phyloP scores from a whole-genome alignment of 2,113 vertebrate species.

The Callithrix jacchus region DNA sequence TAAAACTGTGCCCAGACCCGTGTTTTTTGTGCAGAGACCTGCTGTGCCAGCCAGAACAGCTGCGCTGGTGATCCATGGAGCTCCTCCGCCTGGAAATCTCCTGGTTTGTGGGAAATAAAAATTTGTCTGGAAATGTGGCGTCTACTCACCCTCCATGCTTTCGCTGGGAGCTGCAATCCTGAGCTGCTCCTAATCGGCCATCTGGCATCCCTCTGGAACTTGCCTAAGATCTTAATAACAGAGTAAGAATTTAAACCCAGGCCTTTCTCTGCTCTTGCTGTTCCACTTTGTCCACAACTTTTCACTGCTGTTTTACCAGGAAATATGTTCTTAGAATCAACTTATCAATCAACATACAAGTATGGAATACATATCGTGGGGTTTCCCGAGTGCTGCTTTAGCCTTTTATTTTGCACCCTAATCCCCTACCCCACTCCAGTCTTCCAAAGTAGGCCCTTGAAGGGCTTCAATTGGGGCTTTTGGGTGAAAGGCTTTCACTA shows the following conservation, averaged over 20 bases:
- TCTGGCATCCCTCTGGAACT: neutral
- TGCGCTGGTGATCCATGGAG: fast-evolving
- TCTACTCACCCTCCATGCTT: too few species aligned
- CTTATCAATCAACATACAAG: neutral
- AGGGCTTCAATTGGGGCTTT: neutral
- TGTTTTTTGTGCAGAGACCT: too few species aligned
- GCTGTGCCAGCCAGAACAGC: too few species aligned
- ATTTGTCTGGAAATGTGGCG: too few species aligned
- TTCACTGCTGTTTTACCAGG: neutral
- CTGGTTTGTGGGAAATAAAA: too few species aligned
- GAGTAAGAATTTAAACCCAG: neutral
- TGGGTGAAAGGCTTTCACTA: neutral
- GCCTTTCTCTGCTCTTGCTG: neutral
- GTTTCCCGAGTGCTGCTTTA: neutral
- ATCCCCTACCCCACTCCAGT: neutral
- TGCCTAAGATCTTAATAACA: neutral
- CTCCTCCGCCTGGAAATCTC: too few species aligned
- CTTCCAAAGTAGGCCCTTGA: neutral
- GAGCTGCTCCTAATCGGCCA: too few species aligned
- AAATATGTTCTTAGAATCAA: neutral
- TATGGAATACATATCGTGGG: neutral
- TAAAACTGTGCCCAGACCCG: fast-evolving
- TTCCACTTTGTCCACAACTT: neutral
- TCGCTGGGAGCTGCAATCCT: too few species aligned
- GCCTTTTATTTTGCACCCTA: neutral